Evolutionary conservation across 2,113 vertebrate genomes (phyloP).

Genomic region (Dinomys branickii): DNA sequence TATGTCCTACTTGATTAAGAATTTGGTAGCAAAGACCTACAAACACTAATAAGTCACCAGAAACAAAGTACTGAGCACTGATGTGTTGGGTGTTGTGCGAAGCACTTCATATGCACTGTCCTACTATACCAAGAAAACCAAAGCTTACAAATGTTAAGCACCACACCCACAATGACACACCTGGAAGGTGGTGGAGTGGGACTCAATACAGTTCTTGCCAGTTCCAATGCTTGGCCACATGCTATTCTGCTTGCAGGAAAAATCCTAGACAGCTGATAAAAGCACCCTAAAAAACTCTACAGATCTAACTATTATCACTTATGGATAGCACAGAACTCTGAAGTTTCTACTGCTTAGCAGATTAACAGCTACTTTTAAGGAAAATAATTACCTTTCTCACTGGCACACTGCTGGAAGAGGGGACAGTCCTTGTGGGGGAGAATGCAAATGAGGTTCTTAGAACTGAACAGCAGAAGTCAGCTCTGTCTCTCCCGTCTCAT

Average conservation of each 20-base stretch:
- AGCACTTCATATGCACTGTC: not conserved
- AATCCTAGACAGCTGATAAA: not conserved
- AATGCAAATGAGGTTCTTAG: slow-evolving; percentile 65
- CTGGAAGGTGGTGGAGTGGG: not conserved
- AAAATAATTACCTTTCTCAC: slow-evolving; percentile 66
- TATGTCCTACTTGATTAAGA: not conserved
- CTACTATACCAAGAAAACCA: not conserved
- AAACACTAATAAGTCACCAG: not conserved
- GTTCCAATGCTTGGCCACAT: not conserved
- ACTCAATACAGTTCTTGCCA: not conserved
- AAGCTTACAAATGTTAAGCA: not conserved
- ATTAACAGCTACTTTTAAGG: slow-evolving; percentile 66
- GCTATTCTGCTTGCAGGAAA: not conserved
- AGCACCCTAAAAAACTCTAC: not conserved
- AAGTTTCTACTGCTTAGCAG: slow-evolving; percentile 49
- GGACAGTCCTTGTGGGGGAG: not conserved
- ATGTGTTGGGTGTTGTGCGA: not conserved
- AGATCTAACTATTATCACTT: not conserved
- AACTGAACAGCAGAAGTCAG: not conserved
- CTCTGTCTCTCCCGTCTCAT: not conserved
- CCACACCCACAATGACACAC: not conserved
- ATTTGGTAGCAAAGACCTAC: not conserved
- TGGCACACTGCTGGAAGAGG: slow-evolving; percentile 34
- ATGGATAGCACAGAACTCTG: not conserved
- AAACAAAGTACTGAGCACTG: not conserved